These are phyloP conservation scores for Drosophila tripunctata DNA, from an alignment of 2,888 invertebrate genomes.

Conservation along the genomic window DNA sequence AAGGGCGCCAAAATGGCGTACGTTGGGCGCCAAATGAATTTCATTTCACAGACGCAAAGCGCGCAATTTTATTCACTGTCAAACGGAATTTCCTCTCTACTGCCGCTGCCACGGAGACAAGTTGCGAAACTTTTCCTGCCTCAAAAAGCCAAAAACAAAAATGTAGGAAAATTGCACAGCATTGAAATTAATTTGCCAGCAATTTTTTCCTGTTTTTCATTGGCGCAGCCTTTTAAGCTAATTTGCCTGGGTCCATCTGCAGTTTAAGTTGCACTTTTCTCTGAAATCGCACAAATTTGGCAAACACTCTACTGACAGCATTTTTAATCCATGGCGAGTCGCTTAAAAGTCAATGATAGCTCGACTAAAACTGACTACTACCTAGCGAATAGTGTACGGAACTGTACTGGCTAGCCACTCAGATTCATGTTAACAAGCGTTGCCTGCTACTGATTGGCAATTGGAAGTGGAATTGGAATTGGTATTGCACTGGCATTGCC, in stretches of 20 bases:
- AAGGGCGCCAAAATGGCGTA: constrained; percentile 61
- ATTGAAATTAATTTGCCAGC: constrained; percentile 70
- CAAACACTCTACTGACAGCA: constrained; percentile 40
- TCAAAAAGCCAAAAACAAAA: constrained; percentile 1
- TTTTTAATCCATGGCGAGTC: constrained; percentile 54
- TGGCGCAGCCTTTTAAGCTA: constrained; percentile 63
- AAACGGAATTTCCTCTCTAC: constrained; percentile 67
- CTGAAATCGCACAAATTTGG: constrained; percentile 7
- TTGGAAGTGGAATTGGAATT: constrained; percentile 4
- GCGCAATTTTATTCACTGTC: constrained; percentile 76
- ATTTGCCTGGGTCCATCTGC: constrained; percentile 52
- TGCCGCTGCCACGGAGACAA: constrained; percentile 10
- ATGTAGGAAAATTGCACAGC: constrained; percentile 5
- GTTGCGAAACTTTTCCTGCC: constrained; percentile 36
- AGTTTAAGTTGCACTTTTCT: constrained; percentile 18
- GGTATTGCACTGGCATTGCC: constrained; percentile 12
- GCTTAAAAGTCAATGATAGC: constrained; percentile 36
- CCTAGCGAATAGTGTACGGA: background rate
- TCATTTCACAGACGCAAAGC: constrained; percentile 74
- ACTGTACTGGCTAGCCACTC: constrained; percentile 5
- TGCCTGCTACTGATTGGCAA: constrained; percentile 38
- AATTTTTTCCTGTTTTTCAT: constrained; percentile 22
- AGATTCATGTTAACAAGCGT: constrained; percentile 40
- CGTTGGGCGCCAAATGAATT: constrained; percentile 76
- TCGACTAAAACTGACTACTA: constrained; percentile 2